Percentiles rank a stretch among this genome's conserved stretches.
Evolutionary conservation across 2,113 vertebrate species (phyloP).

Genomic region (Sebastes schlegelii): DNA sequence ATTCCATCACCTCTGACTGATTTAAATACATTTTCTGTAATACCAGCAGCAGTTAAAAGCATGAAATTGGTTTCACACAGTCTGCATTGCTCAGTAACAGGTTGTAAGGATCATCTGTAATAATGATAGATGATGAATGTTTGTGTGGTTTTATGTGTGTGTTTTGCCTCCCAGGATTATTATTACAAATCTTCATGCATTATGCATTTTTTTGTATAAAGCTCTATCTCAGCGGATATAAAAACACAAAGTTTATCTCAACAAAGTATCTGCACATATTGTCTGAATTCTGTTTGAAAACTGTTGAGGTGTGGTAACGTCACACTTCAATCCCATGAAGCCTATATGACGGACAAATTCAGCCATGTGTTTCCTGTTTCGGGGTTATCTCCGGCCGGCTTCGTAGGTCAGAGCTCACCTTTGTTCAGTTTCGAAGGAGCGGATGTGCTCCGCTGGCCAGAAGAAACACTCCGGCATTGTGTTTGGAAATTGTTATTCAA

Average conservation of each 20-base stretch:
- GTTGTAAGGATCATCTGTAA: background rate
- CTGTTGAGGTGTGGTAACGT: background rate
- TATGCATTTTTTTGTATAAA: background rate
- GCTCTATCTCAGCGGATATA: background rate
- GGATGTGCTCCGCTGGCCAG: background rate
- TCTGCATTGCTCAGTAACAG: background rate
- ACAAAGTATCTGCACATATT: background rate
- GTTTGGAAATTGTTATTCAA: background rate
- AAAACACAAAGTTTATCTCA: background rate
- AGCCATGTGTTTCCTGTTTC: background rate
- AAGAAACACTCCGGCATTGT: background rate
- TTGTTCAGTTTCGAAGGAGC: background rate
- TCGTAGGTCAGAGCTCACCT: background rate
- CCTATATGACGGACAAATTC: background rate
- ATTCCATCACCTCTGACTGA: constrained; percentile 4
- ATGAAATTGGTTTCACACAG: background rate
- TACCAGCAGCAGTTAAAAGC: background rate
- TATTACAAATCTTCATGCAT: background rate
- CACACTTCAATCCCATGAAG: background rate
- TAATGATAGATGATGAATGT: background rate
- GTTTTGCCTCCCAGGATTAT: background rate
- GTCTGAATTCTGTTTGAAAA: background rate
- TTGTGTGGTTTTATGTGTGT: background rate
- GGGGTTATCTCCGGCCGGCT: background rate
- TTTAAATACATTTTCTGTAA: background rate